These are phyloP conservation scores for Phalacrocorax aristotelis DNA, from an alignment of 2,113 vertebrate genomes.

Conservation along the genomic window DNA sequence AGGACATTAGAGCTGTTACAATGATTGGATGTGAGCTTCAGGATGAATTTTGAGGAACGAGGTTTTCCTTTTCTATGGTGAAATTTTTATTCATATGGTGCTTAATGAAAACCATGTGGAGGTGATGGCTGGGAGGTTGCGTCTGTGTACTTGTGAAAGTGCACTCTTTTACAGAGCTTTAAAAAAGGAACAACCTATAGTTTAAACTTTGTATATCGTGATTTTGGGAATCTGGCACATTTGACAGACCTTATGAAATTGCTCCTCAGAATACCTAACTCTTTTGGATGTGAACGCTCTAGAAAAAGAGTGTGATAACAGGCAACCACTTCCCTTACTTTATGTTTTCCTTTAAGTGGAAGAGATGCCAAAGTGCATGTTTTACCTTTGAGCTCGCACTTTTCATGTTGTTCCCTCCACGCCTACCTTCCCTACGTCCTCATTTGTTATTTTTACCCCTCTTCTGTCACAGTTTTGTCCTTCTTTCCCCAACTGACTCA, in stretches of 20 bases:
- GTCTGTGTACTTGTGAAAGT: background rate
- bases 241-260: background rate
- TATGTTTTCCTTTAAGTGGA: background rate
- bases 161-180: background rate
- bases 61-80: constrained; percentile 26
- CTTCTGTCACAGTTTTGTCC: background rate
- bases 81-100: constrained; percentile 3
- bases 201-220: background rate
- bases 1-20: background rate
- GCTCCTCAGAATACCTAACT: background rate
- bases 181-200: background rate
- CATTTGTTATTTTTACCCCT: background rate
- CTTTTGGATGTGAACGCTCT: background rate
- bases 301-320: background rate
- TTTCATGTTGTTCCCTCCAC: background rate
- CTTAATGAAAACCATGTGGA: background rate
- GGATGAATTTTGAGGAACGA: background rate
- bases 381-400: background rate
- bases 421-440: background rate
- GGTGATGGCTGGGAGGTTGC: background rate
- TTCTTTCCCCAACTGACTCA: background rate
- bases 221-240: background rate
- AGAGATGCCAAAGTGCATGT: background rate
- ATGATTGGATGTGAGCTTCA: constrained; percentile 18
- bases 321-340: background rate